Evolutionary conservation across 2,113 vertebrate species (phyloP).

Genomic region (Carollia perspicillata): DNA sequence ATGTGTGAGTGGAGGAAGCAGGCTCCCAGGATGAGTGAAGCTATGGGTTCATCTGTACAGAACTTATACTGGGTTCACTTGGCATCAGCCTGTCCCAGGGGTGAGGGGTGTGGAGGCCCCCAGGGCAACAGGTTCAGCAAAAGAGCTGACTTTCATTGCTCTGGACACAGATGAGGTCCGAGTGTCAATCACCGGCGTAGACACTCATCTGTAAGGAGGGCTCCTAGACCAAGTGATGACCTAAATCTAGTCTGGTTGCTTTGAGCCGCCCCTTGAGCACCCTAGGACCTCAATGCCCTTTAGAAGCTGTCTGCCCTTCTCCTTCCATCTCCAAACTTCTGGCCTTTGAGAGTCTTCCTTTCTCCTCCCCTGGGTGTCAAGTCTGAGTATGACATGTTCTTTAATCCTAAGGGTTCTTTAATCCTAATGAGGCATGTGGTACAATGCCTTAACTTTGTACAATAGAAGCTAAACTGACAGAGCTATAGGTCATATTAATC

Average conservation of each 20-base stretch:
- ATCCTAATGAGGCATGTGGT: not conserved
- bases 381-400: not conserved
- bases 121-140: not conserved
- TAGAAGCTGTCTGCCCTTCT: too few relatives aligned
- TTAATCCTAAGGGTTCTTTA: not conserved
- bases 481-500: not conserved
- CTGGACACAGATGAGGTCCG: not conserved
- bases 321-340: not conserved
- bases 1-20: not conserved
- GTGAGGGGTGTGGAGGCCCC: not conserved
- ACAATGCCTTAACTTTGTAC: not conserved
- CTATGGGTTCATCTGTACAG: not conserved
- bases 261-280: not conserved
- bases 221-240: not conserved
- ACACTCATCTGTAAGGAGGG: rapidly evolving
- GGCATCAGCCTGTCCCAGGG: not conserved
- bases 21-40: not conserved
- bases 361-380: not conserved
- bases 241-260: not conserved
- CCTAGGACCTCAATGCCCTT: not conserved
- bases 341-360: not conserved
- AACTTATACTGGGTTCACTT: rapidly evolving
- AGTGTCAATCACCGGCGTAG: rapidly evolving
- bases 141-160: not conserved
- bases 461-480: not conserved